Conservation (phyloP, 2,888 invertebrate genomes). For the Prosopocoilus inquinatus region DNA sequence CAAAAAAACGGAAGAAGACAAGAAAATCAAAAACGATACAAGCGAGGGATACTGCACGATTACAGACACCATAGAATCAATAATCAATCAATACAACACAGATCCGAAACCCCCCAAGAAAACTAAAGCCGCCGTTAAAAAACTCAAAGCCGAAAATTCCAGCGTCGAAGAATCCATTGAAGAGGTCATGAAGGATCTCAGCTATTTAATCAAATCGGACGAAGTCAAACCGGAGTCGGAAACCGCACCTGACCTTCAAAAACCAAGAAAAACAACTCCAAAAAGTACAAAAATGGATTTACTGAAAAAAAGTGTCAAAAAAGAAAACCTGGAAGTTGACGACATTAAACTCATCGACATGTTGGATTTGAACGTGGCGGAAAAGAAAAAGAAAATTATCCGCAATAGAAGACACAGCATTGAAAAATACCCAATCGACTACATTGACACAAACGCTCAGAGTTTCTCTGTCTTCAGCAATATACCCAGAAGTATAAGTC, state of each 20-base stretch:
- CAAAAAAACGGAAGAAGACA: constrained; percentile 23
- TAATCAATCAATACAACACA: constrained; percentile 19
- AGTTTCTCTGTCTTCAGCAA: constrained; percentile 36
- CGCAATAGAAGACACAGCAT: constrained; percentile 47
- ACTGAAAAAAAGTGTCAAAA: constrained; percentile 39
- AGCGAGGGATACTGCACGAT: constrained; percentile 13
- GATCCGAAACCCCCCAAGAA: constrained; percentile 24
- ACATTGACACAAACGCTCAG: constrained; percentile 28
- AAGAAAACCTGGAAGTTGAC: constrained; percentile 43
- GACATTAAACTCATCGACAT: constrained; percentile 47
- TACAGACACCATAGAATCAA: constrained; percentile 27
- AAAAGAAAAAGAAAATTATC: constrained; percentile 35
- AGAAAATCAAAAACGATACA: constrained; percentile 23
- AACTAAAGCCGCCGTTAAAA: constrained; percentile 18
- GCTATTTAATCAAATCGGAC: constrained; percentile 36
- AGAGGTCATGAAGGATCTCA: constrained; percentile 46
- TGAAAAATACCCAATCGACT: constrained; percentile 44
- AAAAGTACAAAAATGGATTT: constrained; percentile 19
- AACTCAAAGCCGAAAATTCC: constrained; percentile 21
- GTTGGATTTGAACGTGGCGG: constrained; percentile 46
- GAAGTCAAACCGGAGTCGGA: constrained; percentile 38
- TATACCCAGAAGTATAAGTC: constrained; percentile 41
- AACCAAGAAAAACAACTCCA: constrained; percentile 13
- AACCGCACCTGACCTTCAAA: constrained; percentile 33
- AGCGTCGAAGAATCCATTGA: constrained; percentile 36